phyloP scores from a whole-genome alignment of 1,140 invertebrate species.

The Drosophila bocki region DNA sequence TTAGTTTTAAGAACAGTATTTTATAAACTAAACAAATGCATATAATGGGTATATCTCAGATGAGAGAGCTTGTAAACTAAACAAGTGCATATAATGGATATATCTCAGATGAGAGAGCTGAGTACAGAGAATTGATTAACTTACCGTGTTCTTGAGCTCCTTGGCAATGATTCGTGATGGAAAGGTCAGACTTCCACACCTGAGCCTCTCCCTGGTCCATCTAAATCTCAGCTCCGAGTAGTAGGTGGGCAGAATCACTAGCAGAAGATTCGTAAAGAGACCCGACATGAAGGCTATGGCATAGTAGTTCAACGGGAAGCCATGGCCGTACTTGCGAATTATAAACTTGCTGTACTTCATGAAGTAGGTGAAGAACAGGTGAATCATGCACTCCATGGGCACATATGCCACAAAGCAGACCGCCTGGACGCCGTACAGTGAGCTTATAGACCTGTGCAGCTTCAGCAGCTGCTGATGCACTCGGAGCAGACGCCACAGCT shows the following conservation, averaged over 20 bases:
- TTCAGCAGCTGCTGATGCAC: slow-evolving; percentile 41
- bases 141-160: slow-evolving; percentile 45
- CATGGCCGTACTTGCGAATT: not conserved
- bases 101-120: not conserved
- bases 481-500: slow-evolving; percentile 51
- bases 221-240: slow-evolving; percentile 24
- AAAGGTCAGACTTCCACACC: not conserved
- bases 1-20: not conserved
- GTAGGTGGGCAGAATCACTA: slow-evolving; percentile 49
- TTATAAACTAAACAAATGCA: not conserved
- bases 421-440: slow-evolving; percentile 41
- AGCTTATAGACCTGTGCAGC: slow-evolving; percentile 28
- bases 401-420: slow-evolving; percentile 44
- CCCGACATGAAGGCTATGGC: slow-evolving; percentile 3
- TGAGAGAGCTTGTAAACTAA: not conserved
- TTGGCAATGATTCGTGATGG: slow-evolving; percentile 23
- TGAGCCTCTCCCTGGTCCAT: slow-evolving; percentile 12
- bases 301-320: slow-evolving; percentile 10
- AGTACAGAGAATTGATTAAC: not conserved
- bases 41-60: not conserved
- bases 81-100: not conserved
- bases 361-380: slow-evolving; percentile 61
- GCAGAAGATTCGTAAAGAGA: slow-evolving; percentile 38
- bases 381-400: slow-evolving; percentile 47
- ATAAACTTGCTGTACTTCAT: slow-evolving; percentile 55